Evolutionary conservation across 2,797 vertebrate species (phyloP), one percentile per base, ranked within the genome.

Genomic region (Lepilemur septentrionalis): DNA sequence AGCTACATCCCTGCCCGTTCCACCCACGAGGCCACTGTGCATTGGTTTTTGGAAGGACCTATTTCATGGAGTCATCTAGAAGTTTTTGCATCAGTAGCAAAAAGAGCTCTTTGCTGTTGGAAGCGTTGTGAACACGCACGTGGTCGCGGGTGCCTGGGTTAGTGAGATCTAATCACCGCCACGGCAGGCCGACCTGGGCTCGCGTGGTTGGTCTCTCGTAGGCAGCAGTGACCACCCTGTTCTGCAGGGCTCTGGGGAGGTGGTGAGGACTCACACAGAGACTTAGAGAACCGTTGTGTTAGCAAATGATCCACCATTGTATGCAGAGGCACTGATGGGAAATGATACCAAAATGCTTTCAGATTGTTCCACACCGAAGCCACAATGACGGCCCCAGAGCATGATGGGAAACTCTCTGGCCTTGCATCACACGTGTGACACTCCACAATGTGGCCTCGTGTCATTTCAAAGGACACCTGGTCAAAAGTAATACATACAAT

Each of bases 101-200:
- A 48, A 81, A 20, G 15, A 78, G 17, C 30, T 55, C 22, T 11
- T 23, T 55, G 38, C 11, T 59, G n/a, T 15, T 23, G 50, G 85
- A 17, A 30, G 17, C 11, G 25, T 8, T 4, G 7, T 11, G 0
- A 2, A 2, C 9, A 12, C 18, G 14, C 1, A 14, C 0, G 8
- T 18, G 50, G 61, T 11, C 14, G 5, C 3, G 28, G n/a, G 5
- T 12, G 20, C 59, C 38, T 67, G 67, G n/a, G 41, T 23, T 1
- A 13, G 23, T 41, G 57, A 38, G n/a, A 25, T 6, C 28, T 43
- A 15, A 22, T 38, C 10, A 1, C 9, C 8, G 15, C 0, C 1
- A 12, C 30, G 12, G 80, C 9, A 63, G 15, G 43, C 15, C 2
- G 22, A 69, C 10, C 4, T 63, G 28, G 28, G 2, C 59, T 32